Evolutionary conservation across 2,888 invertebrate species (phyloP).

Genomic region (Acleris literana): DNA sequence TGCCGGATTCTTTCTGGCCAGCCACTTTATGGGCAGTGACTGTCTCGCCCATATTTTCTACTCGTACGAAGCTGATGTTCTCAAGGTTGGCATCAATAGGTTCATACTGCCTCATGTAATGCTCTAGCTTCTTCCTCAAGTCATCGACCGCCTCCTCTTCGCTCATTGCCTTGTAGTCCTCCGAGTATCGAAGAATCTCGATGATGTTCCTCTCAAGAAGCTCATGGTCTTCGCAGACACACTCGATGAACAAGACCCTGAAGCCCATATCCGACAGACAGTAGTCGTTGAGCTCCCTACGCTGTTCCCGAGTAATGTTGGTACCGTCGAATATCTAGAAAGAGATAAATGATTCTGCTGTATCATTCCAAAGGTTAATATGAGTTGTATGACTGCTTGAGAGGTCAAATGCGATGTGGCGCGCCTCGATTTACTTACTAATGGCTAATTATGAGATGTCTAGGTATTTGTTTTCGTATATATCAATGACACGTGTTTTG

Average conservation of each 20-base stretch:
- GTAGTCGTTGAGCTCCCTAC: conserved; percentile 89
- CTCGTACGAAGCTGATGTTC: conserved; percentile 76
- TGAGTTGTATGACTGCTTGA: background rate
- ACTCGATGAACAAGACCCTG: conserved; percentile 95
- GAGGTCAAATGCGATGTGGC: conserved; percentile 22
- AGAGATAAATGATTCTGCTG: conserved; percentile 25
- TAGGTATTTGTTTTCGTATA: conserved; percentile 7
- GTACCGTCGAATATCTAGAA: conserved; percentile 95
- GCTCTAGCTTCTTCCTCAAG: conserved; percentile 91
- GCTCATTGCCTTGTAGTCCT: conserved; percentile 93
- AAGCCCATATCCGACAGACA: conserved; percentile 89
- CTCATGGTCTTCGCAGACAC: conserved; percentile 91
- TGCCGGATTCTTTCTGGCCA: conserved; percentile 92
- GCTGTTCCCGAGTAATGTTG: conserved; percentile 92
- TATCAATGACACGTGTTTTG: background rate
- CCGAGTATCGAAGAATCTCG: conserved; percentile 93
- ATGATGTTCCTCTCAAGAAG: conserved; percentile 77
- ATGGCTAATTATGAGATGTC: conserved; percentile 17
- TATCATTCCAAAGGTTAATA: too few species aligned
- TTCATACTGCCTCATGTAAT: conserved; percentile 92
- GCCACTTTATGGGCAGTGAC: conserved; percentile 88
- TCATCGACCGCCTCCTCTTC: conserved; percentile 91
- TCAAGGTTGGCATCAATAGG: conserved; percentile 87
- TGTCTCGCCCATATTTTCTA: conserved; percentile 85
- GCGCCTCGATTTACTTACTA: conserved; percentile 20